Base-by-base conservation (phyloP, 2,888 invertebrate species). In the Ctenicera cuprea region DNA sequence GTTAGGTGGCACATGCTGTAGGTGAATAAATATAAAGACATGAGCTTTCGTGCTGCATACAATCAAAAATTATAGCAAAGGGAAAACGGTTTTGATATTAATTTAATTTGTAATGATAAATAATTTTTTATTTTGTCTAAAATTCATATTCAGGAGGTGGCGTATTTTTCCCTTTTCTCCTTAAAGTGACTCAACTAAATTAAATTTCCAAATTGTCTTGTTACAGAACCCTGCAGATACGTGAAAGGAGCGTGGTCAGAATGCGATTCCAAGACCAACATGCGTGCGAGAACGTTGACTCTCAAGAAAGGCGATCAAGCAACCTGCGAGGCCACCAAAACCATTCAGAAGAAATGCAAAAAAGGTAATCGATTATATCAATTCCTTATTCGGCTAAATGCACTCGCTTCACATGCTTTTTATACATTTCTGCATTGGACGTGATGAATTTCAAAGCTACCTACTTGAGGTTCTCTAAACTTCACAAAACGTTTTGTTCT, bases 271-370 rank as follows among this genome's bases (percentile, higher is more conserved):
- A 94, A 94, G 86, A 93, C 94, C 75, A 96, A 96, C 87, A 92
- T 93, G 83, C 91, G 96, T 80, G 92, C 94, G 65, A 90, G 96
- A 80, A 94, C 94, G 76, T 89, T 96, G 80, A 95, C 94, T 30
- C 88, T 97, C 83, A 96, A 96, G 89, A 95, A 95, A 85, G 95
- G 95, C 43, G 95, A 95, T 86, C 89, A 90, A 48, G 90, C 92
- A 75, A 91, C 90, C 80, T 96, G 96, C 87, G 95, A 95, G 85
- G 91, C 91, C 79, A 92, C 93, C 81, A 95, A 95, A 89, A 94
- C 93, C 75, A 94, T 96, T 81, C 94, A 95, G 87, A 96, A 96
- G 89, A 96, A 95, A 85, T 96, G 96, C 92, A 96, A 95, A 90
- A 96, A 95, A 91, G 94, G 96, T 95, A 89, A 85, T 37, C 59